phyloP scores from a whole-genome alignment of 2,797 vertebrate genomes.

The Phalloptychus januarius region DNA sequence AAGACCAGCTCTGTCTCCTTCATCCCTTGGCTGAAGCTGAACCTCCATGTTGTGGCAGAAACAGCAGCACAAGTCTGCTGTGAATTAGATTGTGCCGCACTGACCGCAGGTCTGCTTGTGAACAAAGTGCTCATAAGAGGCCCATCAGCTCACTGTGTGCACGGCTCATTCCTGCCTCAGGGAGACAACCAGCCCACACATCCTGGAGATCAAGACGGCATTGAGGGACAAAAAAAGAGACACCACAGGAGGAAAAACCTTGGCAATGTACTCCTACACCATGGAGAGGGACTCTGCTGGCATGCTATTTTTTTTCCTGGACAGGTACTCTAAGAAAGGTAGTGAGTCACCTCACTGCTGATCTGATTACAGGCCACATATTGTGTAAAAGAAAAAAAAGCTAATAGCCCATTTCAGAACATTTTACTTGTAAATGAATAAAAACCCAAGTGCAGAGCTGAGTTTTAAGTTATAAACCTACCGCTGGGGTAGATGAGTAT shows the following conservation, averaged over 20 bases:
- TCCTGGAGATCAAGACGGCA: slow-evolving; percentile 38
- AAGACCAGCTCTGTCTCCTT: slow-evolving; percentile 3
- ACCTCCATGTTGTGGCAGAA: slow-evolving; percentile 51
- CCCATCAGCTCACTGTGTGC: slow-evolving; percentile 47
- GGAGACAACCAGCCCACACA: slow-evolving; percentile 54
- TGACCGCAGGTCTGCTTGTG: slow-evolving; percentile 53
- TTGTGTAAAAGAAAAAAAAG: slow-evolving; percentile 7
- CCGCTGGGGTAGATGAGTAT: slow-evolving; percentile 95
- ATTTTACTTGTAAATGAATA: slow-evolving; percentile 19
- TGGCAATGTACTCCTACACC: slow-evolving; percentile 55
- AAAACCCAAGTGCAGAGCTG: slow-evolving; percentile 1
- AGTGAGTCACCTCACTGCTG: slow-evolving; percentile 47
- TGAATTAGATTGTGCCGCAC: slow-evolving; percentile 53
- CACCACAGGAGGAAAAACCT: slow-evolving; percentile 5
- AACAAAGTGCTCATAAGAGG: slow-evolving; percentile 55
- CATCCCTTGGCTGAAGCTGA: slow-evolving; percentile 20
- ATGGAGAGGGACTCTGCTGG: slow-evolving; percentile 27
- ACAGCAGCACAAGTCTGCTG: slow-evolving; percentile 29
- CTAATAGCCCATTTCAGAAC: slow-evolving; percentile 24
- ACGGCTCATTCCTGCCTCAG: slow-evolving; percentile 50
- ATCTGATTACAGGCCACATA: slow-evolving; percentile 50
- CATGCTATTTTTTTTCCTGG: slow-evolving; percentile 31
- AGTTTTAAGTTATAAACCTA: slow-evolving; percentile 66
- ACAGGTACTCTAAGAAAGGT: slow-evolving; percentile 25
- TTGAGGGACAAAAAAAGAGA: slow-evolving; percentile 16